Evolutionary conservation across 2,888 invertebrate species (phyloP), one percentile per base, ranked within the genome.

Genomic region (Chironomus riparius): DNA sequence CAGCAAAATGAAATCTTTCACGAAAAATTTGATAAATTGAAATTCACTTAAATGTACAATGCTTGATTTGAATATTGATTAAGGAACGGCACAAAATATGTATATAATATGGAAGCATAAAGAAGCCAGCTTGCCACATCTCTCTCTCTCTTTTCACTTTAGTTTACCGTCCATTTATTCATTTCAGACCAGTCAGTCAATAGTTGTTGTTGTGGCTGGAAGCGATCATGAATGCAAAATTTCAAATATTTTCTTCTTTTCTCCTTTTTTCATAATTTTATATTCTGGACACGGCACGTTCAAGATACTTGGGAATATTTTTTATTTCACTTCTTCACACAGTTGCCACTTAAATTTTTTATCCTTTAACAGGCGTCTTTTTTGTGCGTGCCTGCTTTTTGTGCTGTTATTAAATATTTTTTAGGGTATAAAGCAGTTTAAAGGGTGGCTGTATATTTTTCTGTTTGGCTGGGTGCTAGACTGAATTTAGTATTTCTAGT

Each of bases 41-140:
- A 74, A 74, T 74, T 74, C 74, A 74, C 68, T 74, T 74, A 74
- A 47, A 65, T 47, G 47, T 38, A 38, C 72, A 61, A 15, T 74
- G 38, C 74, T 68, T 48, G 74, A 61, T 65, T 65, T 65, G 74
- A 74, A 74, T 74, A 74, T 74, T 74, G 74, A 74, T 62, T 74
- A 65, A 38, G 24, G 21, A 12, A 13, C 12, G 21, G 21, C 12
- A 65, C 6, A 65, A 65, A 24, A n/a, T n/a, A n/a, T n/a, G n/a
- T n/a, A n/a, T n/a, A n/a, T n/a, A 24, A 24, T 21, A 21, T 65
- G 10, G 6, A 21, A 21, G 12, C 65, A 18, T 15, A 56, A 56
- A n/a, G 18, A 56, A 15, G n/a, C 1, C 18, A 15, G 7, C 56
- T 56, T 5, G 10, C 21, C 22, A 65, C 15, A 21, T 21, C 65